phyloP scores from a whole-genome alignment of 2,113 vertebrate genomes.

The Pluvianellus socialis region DNA sequence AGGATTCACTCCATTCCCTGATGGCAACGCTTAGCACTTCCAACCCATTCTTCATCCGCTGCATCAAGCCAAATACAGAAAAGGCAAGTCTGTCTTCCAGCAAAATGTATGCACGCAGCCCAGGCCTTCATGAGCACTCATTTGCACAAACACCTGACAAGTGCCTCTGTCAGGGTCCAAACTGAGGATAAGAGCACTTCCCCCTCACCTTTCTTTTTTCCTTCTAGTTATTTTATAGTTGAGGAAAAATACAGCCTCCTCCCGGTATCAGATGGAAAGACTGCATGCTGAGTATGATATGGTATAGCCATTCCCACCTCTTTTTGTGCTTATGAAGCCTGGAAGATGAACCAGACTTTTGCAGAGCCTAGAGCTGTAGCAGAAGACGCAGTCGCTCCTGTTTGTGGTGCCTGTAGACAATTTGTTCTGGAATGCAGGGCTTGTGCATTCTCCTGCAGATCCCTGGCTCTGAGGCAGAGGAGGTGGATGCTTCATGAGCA shows the following conservation, averaged over 20 bases:
- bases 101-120: background rate
- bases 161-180: background rate
- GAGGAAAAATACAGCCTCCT: background rate
- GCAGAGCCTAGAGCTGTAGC: background rate
- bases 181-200: background rate
- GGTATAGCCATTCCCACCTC: background rate
- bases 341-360: background rate
- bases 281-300: background rate
- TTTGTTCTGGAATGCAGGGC: background rate
- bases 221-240: background rate
- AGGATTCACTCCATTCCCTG: constrained; percentile 92
- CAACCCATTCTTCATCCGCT: constrained; percentile 93
- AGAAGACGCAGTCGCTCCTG: background rate
- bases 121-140: background rate
- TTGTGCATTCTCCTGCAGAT: background rate
- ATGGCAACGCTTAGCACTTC: constrained; percentile 90
- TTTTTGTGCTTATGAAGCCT: background rate
- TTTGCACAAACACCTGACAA: background rate
- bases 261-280: background rate
- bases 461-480: background rate
- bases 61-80: constrained; percentile 92
- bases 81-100: constrained; percentile 76
- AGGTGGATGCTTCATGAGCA: background rate
- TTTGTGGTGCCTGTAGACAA: background rate
- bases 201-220: background rate